Evolutionary conservation across 92 coral and sea anemone genomes (phyloP).

Genomic region (Hydrozoanthus gracilis): DNA sequence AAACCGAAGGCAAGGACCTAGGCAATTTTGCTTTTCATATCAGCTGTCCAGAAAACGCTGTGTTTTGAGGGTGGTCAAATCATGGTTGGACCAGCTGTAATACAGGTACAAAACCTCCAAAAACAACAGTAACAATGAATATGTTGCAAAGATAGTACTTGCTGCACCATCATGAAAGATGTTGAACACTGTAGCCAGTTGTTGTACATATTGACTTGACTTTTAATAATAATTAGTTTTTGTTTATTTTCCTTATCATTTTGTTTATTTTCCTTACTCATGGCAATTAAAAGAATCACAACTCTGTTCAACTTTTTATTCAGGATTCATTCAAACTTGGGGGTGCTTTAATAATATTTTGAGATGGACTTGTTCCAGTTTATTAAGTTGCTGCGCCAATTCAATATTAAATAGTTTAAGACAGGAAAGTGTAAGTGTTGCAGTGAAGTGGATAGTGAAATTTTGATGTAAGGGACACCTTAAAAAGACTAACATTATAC

Average conservation of each 20-base stretch:
- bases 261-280: slow-evolving; percentile 30
- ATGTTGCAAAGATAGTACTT: slow-evolving; percentile 26
- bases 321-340: slow-evolving; percentile 43
- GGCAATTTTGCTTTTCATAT: slow-evolving; percentile 29
- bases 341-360: slow-evolving; percentile 39
- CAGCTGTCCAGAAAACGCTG: slow-evolving; percentile 46
- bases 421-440: slow-evolving; percentile 26
- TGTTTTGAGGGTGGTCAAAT: slow-evolving; percentile 50
- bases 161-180: slow-evolving; percentile 21
- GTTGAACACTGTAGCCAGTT: slow-evolving; percentile 34
- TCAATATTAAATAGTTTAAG: slow-evolving; percentile 19
- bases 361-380: slow-evolving; percentile 24
- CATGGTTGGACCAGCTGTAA: slow-evolving; percentile 41
- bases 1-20: too few relatives aligned
- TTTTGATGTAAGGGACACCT: slow-evolving; percentile 42
- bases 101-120: slow-evolving; percentile 48
- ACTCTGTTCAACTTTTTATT: slow-evolving; percentile 44
- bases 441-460: slow-evolving; percentile 39
- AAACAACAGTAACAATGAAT: slow-evolving; percentile 36
- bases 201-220: slow-evolving; percentile 41
- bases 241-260: slow-evolving; percentile 44
- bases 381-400: slow-evolving; percentile 21
- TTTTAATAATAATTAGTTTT: slow-evolving; percentile 26
- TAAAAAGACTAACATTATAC: slow-evolving; percentile 40
- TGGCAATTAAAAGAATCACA: slow-evolving; percentile 44